Base-by-base conservation (phyloP, 2,113 vertebrate species). In the Stercorarius parasiticus region DNA sequence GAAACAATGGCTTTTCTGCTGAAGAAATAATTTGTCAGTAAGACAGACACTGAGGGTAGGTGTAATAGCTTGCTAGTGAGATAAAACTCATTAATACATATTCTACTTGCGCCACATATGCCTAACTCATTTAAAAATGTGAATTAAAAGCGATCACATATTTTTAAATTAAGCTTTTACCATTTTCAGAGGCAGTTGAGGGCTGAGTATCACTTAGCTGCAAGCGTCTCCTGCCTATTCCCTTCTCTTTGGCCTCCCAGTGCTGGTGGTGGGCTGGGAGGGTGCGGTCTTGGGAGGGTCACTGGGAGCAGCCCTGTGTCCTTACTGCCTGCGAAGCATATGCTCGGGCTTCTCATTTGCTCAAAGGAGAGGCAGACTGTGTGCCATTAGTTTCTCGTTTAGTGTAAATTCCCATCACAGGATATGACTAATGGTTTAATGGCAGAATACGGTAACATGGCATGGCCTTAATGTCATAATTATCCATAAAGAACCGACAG, bases 11-110 rank as follows among this genome's bases (percentile, higher is more conserved):
- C 49, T 96, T 93, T 91, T 94, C 72, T 94, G 40, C 30, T 91
- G 91, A 84, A 77, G 85, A 96, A 92, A 82, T 94, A 76, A 93
- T 94, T 93, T 10, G 12, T 93, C 90, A 94, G 52, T 72, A 83
- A 80, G 85, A 69, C 86, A 89, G 88, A 72, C 5, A 4, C n/a
- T 71, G 16, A 15, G 72, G 38, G 45, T 64, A 74, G 70, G 27
- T 86, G 50, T 45, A 86, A 84, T 78, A 83, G 70, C 67, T 80
- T 86, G 53, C 29, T 47, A 40, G 50, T 70, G 88, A 95, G 78
- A 40, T 88, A 91, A 70, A 88, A 50, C n/a, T 91, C 69, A 82
- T 91, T 88, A 86, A 81, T 45, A 61, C 30, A 17, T 73, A 49
- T 49, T 49, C 79, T 36, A 56, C 62, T 88, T 91, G 55, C 59